phyloP scores from a whole-genome alignment of 2,797 vertebrate genomes.

The Mus spretus region DNA sequence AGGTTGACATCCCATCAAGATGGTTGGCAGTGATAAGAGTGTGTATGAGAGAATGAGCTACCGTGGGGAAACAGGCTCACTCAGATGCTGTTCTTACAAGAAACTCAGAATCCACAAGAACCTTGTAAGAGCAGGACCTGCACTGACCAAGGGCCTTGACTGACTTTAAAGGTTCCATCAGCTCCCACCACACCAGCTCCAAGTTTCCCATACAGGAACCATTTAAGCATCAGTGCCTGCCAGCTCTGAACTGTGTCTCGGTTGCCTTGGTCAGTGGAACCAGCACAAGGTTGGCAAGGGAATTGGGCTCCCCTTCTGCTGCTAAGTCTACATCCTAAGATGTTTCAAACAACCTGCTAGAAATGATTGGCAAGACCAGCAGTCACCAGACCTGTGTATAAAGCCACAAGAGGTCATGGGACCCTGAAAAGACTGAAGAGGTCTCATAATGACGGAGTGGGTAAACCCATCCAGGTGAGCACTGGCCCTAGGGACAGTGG shows the following conservation, averaged over 20 bases:
- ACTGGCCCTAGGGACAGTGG: background rate
- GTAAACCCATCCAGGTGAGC: background rate
- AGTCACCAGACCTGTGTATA: background rate
- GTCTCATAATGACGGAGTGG: background rate
- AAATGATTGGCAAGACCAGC: background rate
- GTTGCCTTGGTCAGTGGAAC: background rate
- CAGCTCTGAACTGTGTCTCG: background rate
- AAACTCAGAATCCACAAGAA: background rate
- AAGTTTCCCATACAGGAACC: background rate
- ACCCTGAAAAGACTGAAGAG: background rate
- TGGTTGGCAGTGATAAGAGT: background rate
- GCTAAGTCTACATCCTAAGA: too few species aligned
- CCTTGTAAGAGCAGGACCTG: background rate
- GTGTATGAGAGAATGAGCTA: background rate
- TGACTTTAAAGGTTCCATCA: background rate
- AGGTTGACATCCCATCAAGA: background rate
- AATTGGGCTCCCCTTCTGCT: background rate
- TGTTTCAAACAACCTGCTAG: background rate
- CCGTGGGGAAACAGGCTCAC: too few species aligned
- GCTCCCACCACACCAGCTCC: background rate
- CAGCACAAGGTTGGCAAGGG: accelerated
- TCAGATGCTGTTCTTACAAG: background rate
- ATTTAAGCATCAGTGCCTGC: too few species aligned
- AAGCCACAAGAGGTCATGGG: background rate
- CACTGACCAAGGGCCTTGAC: background rate